Conservation (phyloP, 2,113 vertebrate genomes). For the Hepsetus odoe region DNA sequence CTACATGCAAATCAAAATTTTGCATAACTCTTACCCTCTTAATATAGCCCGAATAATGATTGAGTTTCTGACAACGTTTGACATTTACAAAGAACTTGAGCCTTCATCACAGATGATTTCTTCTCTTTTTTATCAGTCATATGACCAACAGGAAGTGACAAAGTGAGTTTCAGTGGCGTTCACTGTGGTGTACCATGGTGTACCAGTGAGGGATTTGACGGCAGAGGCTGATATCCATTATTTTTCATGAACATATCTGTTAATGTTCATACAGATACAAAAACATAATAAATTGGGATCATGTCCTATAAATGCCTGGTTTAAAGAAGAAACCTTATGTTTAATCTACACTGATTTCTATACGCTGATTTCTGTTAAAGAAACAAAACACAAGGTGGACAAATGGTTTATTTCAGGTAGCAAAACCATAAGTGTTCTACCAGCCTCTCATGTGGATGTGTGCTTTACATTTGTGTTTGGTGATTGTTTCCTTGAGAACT, state of each 20-base stretch:
- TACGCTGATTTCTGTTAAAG: not conserved
- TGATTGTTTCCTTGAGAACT: not conserved
- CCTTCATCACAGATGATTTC: constrained; percentile 13
- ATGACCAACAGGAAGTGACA: constrained; percentile 48
- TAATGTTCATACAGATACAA: too few relatives aligned
- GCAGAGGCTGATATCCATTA: too few relatives aligned
- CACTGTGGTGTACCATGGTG: too few relatives aligned
- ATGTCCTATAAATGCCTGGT: too few relatives aligned
- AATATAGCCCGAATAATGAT: not conserved
- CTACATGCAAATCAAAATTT: constrained; percentile 28
- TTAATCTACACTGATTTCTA: too few relatives aligned
- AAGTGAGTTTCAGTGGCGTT: constrained; percentile 30
- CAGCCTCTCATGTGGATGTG: too few relatives aligned
- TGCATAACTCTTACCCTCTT: not conserved
- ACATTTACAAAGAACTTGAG: not conserved
- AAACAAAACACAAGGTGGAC: not conserved
- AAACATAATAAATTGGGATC: too few relatives aligned
- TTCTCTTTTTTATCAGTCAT: constrained; percentile 8
- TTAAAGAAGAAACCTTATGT: too few relatives aligned
- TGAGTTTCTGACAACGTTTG: not conserved
- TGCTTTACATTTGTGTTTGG: not conserved
- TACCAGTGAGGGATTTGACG: too few relatives aligned
- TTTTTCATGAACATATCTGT: too few relatives aligned
- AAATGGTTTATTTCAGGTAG: too few relatives aligned
- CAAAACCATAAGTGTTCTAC: too few relatives aligned